Percentiles rank a stretch among this genome's conserved stretches.
Evolutionary conservation across 2,797 vertebrate genomes (phyloP).

Genomic region (Pangasius mekongensis): DNA sequence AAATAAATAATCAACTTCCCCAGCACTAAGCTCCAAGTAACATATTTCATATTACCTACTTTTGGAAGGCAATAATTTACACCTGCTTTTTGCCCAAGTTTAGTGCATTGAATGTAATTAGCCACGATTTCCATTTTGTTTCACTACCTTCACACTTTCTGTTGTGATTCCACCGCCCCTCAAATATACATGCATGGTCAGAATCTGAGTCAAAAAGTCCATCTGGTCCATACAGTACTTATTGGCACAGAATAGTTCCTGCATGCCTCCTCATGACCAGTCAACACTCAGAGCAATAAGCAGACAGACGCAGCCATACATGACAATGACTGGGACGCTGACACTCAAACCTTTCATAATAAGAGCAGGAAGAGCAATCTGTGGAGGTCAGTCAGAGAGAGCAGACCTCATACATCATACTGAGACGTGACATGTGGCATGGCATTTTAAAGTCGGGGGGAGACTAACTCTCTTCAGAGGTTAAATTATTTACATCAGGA

Average conservation of each 20-base stretch:
- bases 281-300: not conserved
- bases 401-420: conserved; percentile 49
- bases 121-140: not conserved
- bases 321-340: conserved; percentile 38
- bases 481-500: conserved; percentile 74
- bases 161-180: not conserved
- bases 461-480: conserved; percentile 52
- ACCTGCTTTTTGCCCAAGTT: not conserved
- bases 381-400: conserved; percentile 33
- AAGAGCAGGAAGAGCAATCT: conserved; percentile 40
- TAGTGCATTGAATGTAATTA: not conserved
- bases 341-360: conserved; percentile 45
- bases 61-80: not conserved
- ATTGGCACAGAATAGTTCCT: not conserved
- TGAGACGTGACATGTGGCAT: conserved; percentile 49
- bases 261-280: not conserved
- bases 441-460: conserved; percentile 42
- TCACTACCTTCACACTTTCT: not conserved
- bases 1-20: too few species aligned
- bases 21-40: not conserved
- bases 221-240: not conserved
- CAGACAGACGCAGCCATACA: conserved; percentile 20
- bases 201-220: not conserved
- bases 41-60: not conserved
- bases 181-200: not conserved